Evolutionary conservation across 2,797 vertebrate species (phyloP).

Genomic region (Tinamus major): DNA sequence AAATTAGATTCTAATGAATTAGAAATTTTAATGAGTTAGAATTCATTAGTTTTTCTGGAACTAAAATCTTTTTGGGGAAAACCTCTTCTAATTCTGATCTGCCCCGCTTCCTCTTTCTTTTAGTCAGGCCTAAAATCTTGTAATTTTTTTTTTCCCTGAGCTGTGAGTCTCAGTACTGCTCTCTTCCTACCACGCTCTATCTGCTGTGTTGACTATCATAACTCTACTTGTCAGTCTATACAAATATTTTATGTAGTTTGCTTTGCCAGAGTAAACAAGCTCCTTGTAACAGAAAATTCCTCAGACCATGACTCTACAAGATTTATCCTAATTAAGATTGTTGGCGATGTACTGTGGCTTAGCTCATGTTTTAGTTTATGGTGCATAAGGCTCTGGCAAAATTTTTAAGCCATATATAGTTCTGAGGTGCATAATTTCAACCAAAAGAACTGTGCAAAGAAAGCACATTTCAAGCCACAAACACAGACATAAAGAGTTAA

Average conservation of each 20-base stretch:
- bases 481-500: not conserved
- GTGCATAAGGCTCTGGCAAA: not conserved
- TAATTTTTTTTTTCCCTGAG: not conserved
- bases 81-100: not conserved
- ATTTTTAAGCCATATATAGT: not conserved
- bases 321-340: not conserved
- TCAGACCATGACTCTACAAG: not conserved
- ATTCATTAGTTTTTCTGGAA: not conserved
- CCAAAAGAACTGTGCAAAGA: not conserved
- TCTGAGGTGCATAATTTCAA: not conserved
- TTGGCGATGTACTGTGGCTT: not conserved
- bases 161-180: not conserved
- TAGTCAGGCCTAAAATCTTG: not conserved
- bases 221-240: not conserved
- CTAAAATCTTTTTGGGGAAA: not conserved
- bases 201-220: not conserved
- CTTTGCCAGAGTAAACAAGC: not conserved
- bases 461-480: not conserved
- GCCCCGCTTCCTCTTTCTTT: slow-evolving; percentile 24
- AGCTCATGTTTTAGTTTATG: not conserved
- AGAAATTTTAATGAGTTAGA: too few relatives aligned
- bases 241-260: not conserved
- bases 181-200: not conserved
- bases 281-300: not conserved
- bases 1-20: too few relatives aligned